Evolutionary conservation across 2,113 vertebrate species (phyloP).

Genomic region (Microcebus lehilahytsara): DNA sequence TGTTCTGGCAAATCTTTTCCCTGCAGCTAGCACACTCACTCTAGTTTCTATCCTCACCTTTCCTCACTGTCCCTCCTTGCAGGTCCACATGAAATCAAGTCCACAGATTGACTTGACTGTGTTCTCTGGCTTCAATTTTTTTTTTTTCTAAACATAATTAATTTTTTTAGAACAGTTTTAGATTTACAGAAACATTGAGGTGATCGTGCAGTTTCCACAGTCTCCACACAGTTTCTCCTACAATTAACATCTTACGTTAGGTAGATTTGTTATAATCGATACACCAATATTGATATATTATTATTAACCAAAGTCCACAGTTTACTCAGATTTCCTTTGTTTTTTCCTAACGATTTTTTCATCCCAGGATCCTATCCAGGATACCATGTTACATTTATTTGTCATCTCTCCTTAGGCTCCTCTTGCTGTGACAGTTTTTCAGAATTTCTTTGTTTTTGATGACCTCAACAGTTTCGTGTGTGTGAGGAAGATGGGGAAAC

Average conservation of each 20-base stretch:
- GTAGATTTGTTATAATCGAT: neutral
- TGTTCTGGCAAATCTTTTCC: neutral
- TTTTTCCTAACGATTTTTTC: neutral
- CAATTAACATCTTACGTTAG: neutral
- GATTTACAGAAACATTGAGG: neutral
- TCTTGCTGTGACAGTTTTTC: neutral
- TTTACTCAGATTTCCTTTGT: neutral
- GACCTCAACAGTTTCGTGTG: neutral
- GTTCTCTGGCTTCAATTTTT: neutral
- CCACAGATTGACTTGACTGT: neutral
- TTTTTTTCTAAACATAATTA: neutral
- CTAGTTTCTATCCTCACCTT: rapidly evolving
- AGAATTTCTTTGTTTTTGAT: neutral
- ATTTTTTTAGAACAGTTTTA: neutral
- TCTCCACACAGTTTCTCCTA: neutral
- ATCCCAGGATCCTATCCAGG: neutral
- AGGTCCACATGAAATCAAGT: neutral
- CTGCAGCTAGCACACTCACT: neutral
- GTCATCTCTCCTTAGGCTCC: neutral
- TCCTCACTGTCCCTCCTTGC: neutral
- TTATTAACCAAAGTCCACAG: neutral
- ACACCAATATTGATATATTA: neutral
- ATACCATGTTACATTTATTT: too few species aligned
- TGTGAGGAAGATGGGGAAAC: too few species aligned
- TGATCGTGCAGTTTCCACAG: neutral